These are phyloP conservation scores for Chelon auratus DNA, from an alignment of 2,797 vertebrate genomes.

Conservation along the genomic window DNA sequence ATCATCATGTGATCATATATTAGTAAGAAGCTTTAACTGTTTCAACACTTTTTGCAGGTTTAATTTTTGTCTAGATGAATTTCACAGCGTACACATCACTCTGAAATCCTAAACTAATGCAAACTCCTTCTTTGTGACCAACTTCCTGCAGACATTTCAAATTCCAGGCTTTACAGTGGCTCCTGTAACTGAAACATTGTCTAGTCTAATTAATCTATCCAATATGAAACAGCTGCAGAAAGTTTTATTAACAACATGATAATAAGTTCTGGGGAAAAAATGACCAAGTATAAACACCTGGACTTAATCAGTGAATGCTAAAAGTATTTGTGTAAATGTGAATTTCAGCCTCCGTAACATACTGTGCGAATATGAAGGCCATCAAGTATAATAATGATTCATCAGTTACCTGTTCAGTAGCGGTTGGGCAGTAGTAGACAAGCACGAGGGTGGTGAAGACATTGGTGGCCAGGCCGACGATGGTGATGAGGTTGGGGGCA, in stretches of 20 bases:
- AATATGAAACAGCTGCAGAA: too few species aligned
- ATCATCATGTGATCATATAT: background rate
- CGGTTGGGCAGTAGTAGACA: conserved; percentile 96
- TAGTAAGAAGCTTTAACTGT: background rate
- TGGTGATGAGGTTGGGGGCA: conserved; percentile 97
- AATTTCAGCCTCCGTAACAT: too few species aligned
- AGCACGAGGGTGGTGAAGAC: conserved; percentile 95
- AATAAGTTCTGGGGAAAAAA: too few species aligned
- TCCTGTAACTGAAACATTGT: too few species aligned
- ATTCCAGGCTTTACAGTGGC: too few species aligned
- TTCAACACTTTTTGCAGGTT: background rate
- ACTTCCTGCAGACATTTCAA: too few species aligned
- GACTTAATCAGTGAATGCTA: background rate
- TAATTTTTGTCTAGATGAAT: background rate
- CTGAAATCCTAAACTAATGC: background rate
- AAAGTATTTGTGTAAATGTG: too few species aligned
- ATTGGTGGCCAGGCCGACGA: conserved; percentile 94
- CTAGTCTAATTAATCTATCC: too few species aligned
- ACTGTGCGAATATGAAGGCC: too few species aligned
- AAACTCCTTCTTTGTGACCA: too few species aligned
- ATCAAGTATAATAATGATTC: fast-evolving
- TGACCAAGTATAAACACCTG: too few species aligned
- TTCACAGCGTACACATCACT: background rate
- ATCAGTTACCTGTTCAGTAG: conserved; percentile 91
- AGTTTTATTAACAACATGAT: too few species aligned